Evolutionary conservation across 2,797 vertebrate species (phyloP), one percentile per base, ranked within the genome.

Genomic region (Sebastes hubbsi): DNA sequence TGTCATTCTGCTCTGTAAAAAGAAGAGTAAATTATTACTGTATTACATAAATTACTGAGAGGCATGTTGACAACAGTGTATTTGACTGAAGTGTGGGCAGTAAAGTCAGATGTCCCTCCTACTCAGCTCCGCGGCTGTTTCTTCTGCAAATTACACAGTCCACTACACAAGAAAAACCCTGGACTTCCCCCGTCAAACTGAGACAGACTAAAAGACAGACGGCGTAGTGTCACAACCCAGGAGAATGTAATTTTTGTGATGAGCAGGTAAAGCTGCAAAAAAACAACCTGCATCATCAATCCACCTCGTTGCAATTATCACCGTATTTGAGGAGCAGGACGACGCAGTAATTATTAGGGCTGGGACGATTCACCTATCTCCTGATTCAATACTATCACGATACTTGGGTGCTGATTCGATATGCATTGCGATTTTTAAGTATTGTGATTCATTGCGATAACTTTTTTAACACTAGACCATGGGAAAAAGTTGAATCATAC

Each of bases 21-120:
- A 60, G 12, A 54, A 52, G 27, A 69, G 38, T 46, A 14, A 66
- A 34, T 27, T 18, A 16, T 46, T 9, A 42, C 29, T 74, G 13
- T 32, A 59, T 34, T 25, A 49, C 46, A 49, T 49, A 68, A 66
- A 34, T 65, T 56, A 18, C 13, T 49, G 25, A 65, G 25, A 65
- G 58, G 42, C 71, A 81, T 59, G 27, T 30, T 65, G 62, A 77
- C 46, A 64, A 65, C 61, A 52, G 58, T 82, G 59, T 72, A 62
- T 78, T 58, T 56, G 16, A 72, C 34, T 72, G 24, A 62, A 73
- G 77, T 71, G 30, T 71, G 30, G 66, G 66, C 27, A 72, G 62
- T 52, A 25, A 55, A 62, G 72, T 70, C 61, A 78, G 22, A 77
- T 80, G 69, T 72, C 14, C 70, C 78, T 75, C 80, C 75, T 68